Evolutionary conservation across 1,140 invertebrate genomes (phyloP).

Genomic region (Thalassaphorura encarpata): DNA sequence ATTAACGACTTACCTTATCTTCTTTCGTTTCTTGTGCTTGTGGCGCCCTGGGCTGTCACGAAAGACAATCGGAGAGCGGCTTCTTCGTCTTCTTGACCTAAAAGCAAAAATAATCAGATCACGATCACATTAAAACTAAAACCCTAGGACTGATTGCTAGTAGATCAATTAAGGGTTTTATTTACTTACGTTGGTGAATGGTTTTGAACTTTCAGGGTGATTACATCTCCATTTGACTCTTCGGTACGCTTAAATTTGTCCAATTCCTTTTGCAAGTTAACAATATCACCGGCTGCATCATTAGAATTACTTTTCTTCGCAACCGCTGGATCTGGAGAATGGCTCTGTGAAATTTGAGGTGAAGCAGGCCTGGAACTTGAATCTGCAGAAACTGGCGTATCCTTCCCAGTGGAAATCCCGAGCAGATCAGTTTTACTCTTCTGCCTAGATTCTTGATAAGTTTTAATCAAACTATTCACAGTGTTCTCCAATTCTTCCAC

Average conservation of each 20-base stretch:
- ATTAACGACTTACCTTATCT: slow-evolving; percentile 19
- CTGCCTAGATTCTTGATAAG: slow-evolving; percentile 62
- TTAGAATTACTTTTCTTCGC: background rate
- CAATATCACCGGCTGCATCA: background rate
- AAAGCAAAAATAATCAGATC: too few relatives aligned
- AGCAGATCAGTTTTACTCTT: slow-evolving; percentile 45
- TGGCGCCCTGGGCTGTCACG: slow-evolving; percentile 18
- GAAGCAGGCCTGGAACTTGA: slow-evolving; percentile 21
- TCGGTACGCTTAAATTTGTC: too few relatives aligned
- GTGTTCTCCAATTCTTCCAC: slow-evolving; percentile 61
- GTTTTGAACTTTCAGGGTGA: background rate
- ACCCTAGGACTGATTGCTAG: background rate
- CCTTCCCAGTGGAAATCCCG: slow-evolving; percentile 47
- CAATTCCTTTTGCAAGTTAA: too few relatives aligned
- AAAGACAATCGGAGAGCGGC: slow-evolving; percentile 25
- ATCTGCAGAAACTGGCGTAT: slow-evolving; percentile 40
- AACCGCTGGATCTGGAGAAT: background rate
- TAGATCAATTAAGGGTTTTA: background rate
- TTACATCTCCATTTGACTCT: background rate
- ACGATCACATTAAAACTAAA: slow-evolving; percentile 11
- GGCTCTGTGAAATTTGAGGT: background rate
- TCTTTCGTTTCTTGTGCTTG: slow-evolving; percentile 30
- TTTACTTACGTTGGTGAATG: background rate
- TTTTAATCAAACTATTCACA: slow-evolving; percentile 60
- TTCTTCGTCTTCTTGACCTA: slow-evolving; percentile 16